Evolutionary conservation across 1,140 invertebrate genomes (phyloP).

Genomic region (Drosophila melanogaster): DNA sequence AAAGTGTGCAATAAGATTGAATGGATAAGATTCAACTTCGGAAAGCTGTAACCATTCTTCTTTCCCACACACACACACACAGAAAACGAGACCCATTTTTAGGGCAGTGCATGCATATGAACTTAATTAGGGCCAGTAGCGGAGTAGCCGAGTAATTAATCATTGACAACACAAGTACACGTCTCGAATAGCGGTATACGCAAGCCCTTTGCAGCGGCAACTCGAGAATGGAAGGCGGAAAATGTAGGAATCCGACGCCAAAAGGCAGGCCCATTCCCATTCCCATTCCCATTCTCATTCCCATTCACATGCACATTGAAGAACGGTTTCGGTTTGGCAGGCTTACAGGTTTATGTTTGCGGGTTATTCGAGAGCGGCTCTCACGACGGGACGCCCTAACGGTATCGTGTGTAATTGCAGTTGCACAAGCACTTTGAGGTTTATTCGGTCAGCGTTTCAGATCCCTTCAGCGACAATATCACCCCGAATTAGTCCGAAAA

Average conservation of each 20-base stretch:
- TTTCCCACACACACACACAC: background rate
- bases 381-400: conserved; percentile 61
- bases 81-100: background rate
- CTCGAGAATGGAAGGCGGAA: conserved; percentile 23
- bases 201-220: conserved; percentile 36
- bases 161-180: conserved; percentile 49
- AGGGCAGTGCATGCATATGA: conserved; percentile 36
- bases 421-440: conserved; percentile 69
- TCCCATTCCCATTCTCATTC: conserved; percentile 23
- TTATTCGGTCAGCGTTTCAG: conserved; percentile 67
- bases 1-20: too few relatives aligned
- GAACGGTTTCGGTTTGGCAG: conserved; percentile 57
- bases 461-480: conserved; percentile 12
- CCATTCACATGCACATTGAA: conserved; percentile 38
- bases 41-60: background rate
- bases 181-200: conserved; percentile 41
- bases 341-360: conserved; percentile 45
- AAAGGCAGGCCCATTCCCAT: conserved; percentile 34
- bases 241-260: conserved; percentile 12
- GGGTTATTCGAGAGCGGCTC: conserved; percentile 54
- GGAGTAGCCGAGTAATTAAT: conserved; percentile 59
- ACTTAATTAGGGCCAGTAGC: conserved; percentile 69
- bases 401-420: conserved; percentile 77
- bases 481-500: conserved; percentile 35
- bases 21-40: too few relatives aligned